Evolutionary conservation across 35 echinoderm and acorn worm species (phyloP).

Genomic region (Holothuria glaberrima): DNA sequence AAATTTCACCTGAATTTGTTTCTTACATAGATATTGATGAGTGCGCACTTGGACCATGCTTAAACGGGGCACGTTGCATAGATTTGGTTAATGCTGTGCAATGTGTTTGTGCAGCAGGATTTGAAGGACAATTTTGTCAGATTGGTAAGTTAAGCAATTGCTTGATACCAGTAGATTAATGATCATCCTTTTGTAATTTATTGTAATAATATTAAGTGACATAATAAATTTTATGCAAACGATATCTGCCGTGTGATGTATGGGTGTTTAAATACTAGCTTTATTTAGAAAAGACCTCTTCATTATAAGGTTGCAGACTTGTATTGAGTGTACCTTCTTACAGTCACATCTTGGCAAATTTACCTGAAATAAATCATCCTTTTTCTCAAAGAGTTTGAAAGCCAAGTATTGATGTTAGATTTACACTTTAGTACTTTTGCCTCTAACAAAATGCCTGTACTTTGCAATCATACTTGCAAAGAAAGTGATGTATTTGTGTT

Average conservation of each 20-base stretch:
- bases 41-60: conserved; percentile 44
- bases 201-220: not conserved
- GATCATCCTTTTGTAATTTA: not conserved
- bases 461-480: too few species aligned
- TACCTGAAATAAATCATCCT: too few species aligned
- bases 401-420: too few species aligned
- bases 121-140: conserved; percentile 43
- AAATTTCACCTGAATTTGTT: too few species aligned
- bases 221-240: not conserved
- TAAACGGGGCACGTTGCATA: conserved; percentile 51
- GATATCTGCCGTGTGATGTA: too few species aligned
- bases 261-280: too few species aligned
- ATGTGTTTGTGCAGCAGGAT: conserved; percentile 57
- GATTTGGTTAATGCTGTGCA: conserved; percentile 27
- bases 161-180: not conserved
- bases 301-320: not conserved
- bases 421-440: too few species aligned
- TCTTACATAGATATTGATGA: conserved; percentile 59
- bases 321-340: too few species aligned
- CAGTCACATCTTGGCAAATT: too few species aligned
- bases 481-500: too few species aligned
- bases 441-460: too few species aligned
- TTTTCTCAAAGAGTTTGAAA: too few species aligned
- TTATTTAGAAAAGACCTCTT: not conserved
- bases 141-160: conserved; percentile 17